Base-by-base conservation (phyloP, 2,888 invertebrate genomes). In the Machimus rusticus region DNA sequence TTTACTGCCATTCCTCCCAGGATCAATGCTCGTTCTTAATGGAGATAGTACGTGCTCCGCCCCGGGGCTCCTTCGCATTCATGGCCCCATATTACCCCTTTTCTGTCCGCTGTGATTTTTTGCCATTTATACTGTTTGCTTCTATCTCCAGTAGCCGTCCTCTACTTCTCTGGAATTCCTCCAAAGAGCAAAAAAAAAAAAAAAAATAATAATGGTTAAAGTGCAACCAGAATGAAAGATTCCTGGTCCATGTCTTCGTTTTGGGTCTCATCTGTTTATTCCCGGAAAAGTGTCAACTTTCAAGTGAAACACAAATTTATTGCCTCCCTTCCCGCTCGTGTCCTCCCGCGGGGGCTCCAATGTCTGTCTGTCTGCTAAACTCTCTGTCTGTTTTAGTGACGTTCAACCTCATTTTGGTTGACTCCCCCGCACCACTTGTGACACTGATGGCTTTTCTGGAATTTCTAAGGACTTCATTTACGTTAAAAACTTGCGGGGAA, bases 381-480 rank as follows among this genome's bases (percentile, higher is more conserved):
- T 0, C 9, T 37, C 8, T 57, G 43, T 78, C 37, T 39, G 66
- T 19, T 23, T n/a, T 43, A 78, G 43, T 39, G 78, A 39, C 23
- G 23, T 76, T 28, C 12, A 28, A 76, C 77, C 77, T 77, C 39
- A 8, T 77, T 77, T 31, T 76, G 14, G 37, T 43, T 12, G 66
- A 19, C 78, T 23, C 37, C 8, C 78, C 4, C 19, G 12, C 78
- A 14, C 23, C n/a, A 43, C 43, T 78, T 39, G n/a, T 43, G 39
- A 78, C 46, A 78, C 37, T 39, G 78, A 78, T 78, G 43, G 78
- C 43, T 43, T 78, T 43, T 78, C 43, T 78, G 43, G 78, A 43
- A 78, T 78, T 78, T 43, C 43, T 78, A 78, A 78, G 78, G 46
- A 78, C 39, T 77, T 77, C 78, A 78, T 78, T 78, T 78, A 78